Evolutionary conservation across 2,888 invertebrate genomes (phyloP), one percentile per base, ranked within the genome.

Genomic region (Hirtodrosophila histrioides): DNA sequence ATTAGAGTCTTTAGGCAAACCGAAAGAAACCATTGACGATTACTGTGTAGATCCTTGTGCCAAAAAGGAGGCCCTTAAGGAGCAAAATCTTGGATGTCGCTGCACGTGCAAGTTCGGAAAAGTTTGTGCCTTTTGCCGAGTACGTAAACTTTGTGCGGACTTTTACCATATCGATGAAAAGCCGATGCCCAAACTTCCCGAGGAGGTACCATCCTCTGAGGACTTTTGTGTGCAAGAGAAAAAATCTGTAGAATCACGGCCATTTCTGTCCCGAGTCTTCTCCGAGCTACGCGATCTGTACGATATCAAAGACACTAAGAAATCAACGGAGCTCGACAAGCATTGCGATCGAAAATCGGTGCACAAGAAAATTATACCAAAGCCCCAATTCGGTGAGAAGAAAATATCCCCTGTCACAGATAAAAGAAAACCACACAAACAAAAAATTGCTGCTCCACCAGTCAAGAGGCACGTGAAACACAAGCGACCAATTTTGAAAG

Each of bases 251-350:
- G 83, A 89, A 8, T 87, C 85, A 23, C 86, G 91, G 0, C 85
- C 89, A 0, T 86, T 89, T 61, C 75, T 91, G 43, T 82, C 86
- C 4, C 80, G 79, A 10, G 86, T 91, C 1, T 91, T 91, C 57
- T 89, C 91, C 0, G 91, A 91, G 49, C 62, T 91, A 3, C 80
- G 86, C 2, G 88, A 90, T 44, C 49, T 90, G 0, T 88, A 90
- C 44, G 84, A 84, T 36, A 72, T 90, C 2, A 83, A 83, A 29
- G 82, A 86, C 0, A 65, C 78, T 2, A 69, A 60, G 12, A 77
- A 73, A 56, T 35, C 27, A 17, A 54, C 73, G 3, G 70, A 78
- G 0, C 24, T 64, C 11, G 56, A 88, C n/a, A 74, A 78, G 37
- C 56, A 74, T 4, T 85, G 82, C 27, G 81, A 75, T 8, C 66